Base-by-base conservation (phyloP, 2,113 vertebrate species). In the Motacilla tschutschensis region DNA sequence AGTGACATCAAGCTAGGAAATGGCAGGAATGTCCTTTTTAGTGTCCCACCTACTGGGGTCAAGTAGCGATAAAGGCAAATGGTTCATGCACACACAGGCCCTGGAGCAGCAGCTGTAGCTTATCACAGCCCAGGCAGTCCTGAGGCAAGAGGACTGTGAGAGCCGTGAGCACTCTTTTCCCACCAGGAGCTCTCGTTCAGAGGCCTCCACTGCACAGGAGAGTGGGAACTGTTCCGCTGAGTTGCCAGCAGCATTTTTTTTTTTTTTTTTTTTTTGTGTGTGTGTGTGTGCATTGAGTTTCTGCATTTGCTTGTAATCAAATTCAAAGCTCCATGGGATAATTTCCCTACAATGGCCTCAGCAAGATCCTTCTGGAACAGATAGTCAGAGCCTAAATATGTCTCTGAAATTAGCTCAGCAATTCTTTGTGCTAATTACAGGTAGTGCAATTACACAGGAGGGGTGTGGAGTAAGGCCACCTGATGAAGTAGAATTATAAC, bases 401-500 rank as follows among this genome's bases (percentile, higher is more conserved):
- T 54, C 63, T 66, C 71, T 66, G 82, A 87, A 84, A 85, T 73
- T 29, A 84, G 67, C 48, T 81, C 75, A 88, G 75, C 43, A 58
- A 50, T 58, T 83, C 50, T 72, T 86, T 28, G 28, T 73, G 67
- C 64, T 81, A 46, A 79, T 79, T 69, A 20, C 31, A n/a, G 53
- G 51, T 83, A 67, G 50, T 40, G 44, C 44, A 81, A 6, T 65
- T 72, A 81, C 40, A 31, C 64, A 69, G 75, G 66, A 62, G 60
- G 66, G 55, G 14, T 6, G 13, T 77, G 36, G 43, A 75, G 33
- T 46, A 51, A 46, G 62, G 48, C 53, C 41, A 64, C 8, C 31
- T 35, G 58, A 79, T 57, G 44, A 92, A 74, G 43, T 50, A 35
- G 60, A 57, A 85, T 53, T 83, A 47, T 7, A 65, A 29, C 12